These are phyloP conservation scores for Chloroceryle aenea DNA, from an alignment of 2,113 vertebrate genomes.

Conservation along the genomic window DNA sequence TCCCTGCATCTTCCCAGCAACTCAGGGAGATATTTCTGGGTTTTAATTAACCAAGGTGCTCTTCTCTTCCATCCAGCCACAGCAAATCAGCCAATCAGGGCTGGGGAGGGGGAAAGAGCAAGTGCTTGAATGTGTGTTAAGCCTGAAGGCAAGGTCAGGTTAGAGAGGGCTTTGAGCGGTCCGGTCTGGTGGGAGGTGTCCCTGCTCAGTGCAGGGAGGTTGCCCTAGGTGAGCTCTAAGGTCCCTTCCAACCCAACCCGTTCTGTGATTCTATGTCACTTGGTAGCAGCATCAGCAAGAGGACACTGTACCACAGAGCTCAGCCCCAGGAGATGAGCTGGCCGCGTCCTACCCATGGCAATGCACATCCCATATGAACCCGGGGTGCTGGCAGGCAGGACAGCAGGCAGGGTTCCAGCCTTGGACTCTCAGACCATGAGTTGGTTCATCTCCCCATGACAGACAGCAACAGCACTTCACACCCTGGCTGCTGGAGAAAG, in stretches of 20 bases:
- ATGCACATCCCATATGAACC: neutral
- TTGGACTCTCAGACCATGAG: accelerated
- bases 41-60: neutral
- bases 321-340: neutral
- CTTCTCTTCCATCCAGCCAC: neutral
- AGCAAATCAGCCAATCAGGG: neutral
- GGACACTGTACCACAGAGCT: accelerated
- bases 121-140: accelerated
- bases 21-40: neutral
- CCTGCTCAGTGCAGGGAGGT: neutral
- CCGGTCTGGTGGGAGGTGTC: neutral
- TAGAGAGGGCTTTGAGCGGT: neutral
- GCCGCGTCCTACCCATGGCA: neutral
- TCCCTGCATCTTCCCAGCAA: neutral
- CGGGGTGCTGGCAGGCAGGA: neutral
- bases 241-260: neutral
- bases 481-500: neutral
- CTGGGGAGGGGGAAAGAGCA: accelerated
- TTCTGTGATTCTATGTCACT: neutral
- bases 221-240: neutral
- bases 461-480: neutral
- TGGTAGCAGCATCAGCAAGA: neutral
- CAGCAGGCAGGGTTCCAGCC: neutral
- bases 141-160: neutral
- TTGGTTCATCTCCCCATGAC: neutral